Base-by-base conservation (phyloP, 2,888 invertebrate genomes). In the Anthophora plumipes region DNA sequence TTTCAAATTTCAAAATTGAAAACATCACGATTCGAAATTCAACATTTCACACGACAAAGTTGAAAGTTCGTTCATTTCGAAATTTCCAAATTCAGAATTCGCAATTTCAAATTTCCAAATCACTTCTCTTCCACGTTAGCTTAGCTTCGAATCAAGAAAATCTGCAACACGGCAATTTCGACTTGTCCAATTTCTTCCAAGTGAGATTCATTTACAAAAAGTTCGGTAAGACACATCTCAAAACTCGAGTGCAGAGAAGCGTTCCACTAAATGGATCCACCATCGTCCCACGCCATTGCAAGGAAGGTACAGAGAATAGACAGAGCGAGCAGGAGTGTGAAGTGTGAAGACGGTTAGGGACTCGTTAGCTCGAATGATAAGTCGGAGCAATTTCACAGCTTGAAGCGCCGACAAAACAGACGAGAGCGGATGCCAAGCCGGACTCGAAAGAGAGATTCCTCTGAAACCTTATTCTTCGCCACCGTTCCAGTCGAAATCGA, bases 301-400 rank as follows among this genome's bases (percentile, higher is more conserved):
- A 78, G 66, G 68, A 81, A 81, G 82, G 74, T 72, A 80, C 75
- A 77, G 83, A 85, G 88, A 82, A 88, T 84, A 88, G 89, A 84
- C 81, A 82, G 87, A 70, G 83, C 77, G 85, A 87, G 85, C 63
- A 31, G 76, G 88, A 85, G 90, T 89, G 90, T 87, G 88, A 89
- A 89, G 90, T 86, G 89, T 89, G 91, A 91, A 89, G 91, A 90
- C 88, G 91, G 91, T 91, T 89, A 90, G 89, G 89, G 88, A 91
- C 91, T 92, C 93, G 92, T 93, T 93, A 92, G 91, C 84, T 85
- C 86, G 91, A 91, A 92, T 92, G 92, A 93, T 92, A 92, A 92
- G 92, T 92, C 92, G 91, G 91, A 91, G 91, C 91, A 90, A 91
- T 91, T 92, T 92, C 91, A 91, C 89, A 88, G 85, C 88, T 88